These are phyloP conservation scores for Monochamus saltuarius DNA, from an alignment of 1,140 invertebrate genomes.

Conservation along the genomic window DNA sequence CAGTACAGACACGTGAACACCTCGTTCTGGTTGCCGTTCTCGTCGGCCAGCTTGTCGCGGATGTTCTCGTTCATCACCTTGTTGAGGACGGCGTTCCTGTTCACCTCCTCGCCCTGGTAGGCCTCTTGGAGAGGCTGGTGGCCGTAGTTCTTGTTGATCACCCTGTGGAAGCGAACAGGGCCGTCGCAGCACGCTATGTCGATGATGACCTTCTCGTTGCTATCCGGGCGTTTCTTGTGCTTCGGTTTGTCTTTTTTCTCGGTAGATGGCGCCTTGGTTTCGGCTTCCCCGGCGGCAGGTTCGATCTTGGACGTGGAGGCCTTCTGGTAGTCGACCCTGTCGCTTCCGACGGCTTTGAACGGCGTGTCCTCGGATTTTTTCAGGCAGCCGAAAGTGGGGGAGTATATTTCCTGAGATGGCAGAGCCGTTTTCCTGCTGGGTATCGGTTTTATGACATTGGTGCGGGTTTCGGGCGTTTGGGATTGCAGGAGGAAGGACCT, in stretches of 20 bases:
- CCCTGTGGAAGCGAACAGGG: slow-evolving; percentile 77
- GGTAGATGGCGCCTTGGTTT: slow-evolving; percentile 42
- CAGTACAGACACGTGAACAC: slow-evolving; percentile 74
- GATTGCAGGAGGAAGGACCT: slow-evolving; percentile 53
- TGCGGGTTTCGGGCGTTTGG: slow-evolving; percentile 31
- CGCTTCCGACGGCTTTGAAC: slow-evolving; percentile 32
- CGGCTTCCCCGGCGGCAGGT: slow-evolving; percentile 45
- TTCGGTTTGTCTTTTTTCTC: slow-evolving; percentile 32
- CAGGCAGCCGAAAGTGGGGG: slow-evolving; percentile 25
- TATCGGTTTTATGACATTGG: slow-evolving; percentile 54
- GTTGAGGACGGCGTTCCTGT: slow-evolving; percentile 50
- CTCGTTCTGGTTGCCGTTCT: slow-evolving; percentile 47
- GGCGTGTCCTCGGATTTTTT: slow-evolving; percentile 42
- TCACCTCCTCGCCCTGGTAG: slow-evolving; percentile 42
- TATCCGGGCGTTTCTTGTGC: slow-evolving; percentile 19
- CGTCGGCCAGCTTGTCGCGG: slow-evolving; percentile 49
- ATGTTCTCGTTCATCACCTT: slow-evolving; percentile 54
- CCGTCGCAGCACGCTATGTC: slow-evolving; percentile 87
- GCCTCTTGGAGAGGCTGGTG: slow-evolving; percentile 45
- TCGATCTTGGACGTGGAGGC: slow-evolving; percentile 49
- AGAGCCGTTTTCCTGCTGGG: slow-evolving; percentile 49
- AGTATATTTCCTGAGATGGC: slow-evolving; percentile 36
- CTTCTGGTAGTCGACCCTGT: slow-evolving; percentile 30
- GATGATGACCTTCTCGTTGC: slow-evolving; percentile 61
- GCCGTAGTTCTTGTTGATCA: slow-evolving; percentile 74